Percentiles rank a stretch among this genome's conserved stretches.
phyloP scores from a whole-genome alignment of 2,113 vertebrate species.

The Erythrocebus patas region DNA sequence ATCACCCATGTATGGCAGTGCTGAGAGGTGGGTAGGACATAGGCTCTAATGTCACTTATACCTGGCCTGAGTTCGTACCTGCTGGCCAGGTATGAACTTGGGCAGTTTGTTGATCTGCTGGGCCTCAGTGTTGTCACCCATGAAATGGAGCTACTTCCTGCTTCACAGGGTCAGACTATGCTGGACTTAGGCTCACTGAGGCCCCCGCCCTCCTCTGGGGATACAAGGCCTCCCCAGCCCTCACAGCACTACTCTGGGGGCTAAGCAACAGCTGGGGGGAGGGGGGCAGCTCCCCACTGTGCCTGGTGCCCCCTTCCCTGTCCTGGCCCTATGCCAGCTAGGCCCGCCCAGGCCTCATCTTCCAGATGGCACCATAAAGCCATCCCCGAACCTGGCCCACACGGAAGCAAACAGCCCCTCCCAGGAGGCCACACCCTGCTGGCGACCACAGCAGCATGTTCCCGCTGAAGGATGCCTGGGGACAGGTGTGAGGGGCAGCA shows the following conservation, averaged over 20 bases:
- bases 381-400: neutral
- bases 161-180: neutral
- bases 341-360: slow-evolving; percentile 61
- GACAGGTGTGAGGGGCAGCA: neutral
- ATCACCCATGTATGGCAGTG: neutral
- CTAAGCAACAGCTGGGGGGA: slow-evolving; percentile 32
- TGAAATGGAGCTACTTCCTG: neutral
- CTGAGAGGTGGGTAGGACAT: neutral
- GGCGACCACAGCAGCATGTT: neutral
- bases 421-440: slow-evolving; percentile 40
- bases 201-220: neutral
- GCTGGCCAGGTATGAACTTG: neutral
- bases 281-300: slow-evolving; percentile 47
- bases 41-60: neutral
- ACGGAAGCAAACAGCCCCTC: slow-evolving; percentile 67
- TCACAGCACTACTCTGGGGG: neutral
- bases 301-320: neutral
- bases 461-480: neutral
- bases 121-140: neutral
- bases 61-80: neutral
- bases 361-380: slow-evolving; percentile 77
- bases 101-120: neutral
- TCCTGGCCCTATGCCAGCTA: slow-evolving; percentile 33
- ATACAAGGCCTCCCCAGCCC: too few relatives aligned
- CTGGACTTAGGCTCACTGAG: neutral